These are phyloP conservation scores for Drosophila miranda DNA, from an alignment of 1,140 invertebrate species.

Conservation along the genomic window DNA sequence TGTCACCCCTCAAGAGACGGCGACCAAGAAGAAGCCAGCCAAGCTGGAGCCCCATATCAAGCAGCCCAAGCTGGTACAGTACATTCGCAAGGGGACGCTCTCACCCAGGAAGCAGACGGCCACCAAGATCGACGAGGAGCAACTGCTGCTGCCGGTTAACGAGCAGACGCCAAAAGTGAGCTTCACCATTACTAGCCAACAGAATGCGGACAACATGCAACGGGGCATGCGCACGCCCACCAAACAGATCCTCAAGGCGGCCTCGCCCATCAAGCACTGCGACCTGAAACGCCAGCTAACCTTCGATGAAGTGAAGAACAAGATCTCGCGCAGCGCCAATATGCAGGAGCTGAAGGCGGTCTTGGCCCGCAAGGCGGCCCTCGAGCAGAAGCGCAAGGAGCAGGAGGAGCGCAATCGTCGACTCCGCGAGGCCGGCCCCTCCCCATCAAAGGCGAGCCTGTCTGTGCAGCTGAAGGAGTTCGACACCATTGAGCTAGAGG, in stretches of 20 bases:
- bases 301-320: constrained; percentile 87
- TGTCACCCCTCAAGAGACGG: constrained; percentile 33
- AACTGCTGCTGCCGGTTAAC: constrained; percentile 33
- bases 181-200: constrained; percentile 41
- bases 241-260: constrained; percentile 76
- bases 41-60: constrained; percentile 63
- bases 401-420: constrained; percentile 76
- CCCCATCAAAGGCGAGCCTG: constrained; percentile 74
- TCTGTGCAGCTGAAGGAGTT: constrained; percentile 86
- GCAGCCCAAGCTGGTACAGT: constrained; percentile 76
- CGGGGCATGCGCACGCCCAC: constrained; percentile 75
- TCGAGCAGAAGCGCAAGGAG: constrained; percentile 75
- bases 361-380: constrained; percentile 84
- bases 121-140: constrained; percentile 31
- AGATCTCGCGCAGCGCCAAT: constrained; percentile 85
- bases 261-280: constrained; percentile 60
- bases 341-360: constrained; percentile 87
- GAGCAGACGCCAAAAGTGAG: constrained; percentile 60
- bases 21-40: constrained; percentile 46
- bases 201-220: constrained; percentile 64
- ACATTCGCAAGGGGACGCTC: constrained; percentile 70
- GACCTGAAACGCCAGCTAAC: constrained; percentile 84
- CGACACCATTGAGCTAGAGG: constrained; percentile 88
- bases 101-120: constrained; percentile 68
- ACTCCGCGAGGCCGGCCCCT: constrained; percentile 81